Percentiles rank a stretch among this genome's conserved stretches.
phyloP scores from a whole-genome alignment of 2,113 vertebrate species.

The Apaloderma vittatum region DNA sequence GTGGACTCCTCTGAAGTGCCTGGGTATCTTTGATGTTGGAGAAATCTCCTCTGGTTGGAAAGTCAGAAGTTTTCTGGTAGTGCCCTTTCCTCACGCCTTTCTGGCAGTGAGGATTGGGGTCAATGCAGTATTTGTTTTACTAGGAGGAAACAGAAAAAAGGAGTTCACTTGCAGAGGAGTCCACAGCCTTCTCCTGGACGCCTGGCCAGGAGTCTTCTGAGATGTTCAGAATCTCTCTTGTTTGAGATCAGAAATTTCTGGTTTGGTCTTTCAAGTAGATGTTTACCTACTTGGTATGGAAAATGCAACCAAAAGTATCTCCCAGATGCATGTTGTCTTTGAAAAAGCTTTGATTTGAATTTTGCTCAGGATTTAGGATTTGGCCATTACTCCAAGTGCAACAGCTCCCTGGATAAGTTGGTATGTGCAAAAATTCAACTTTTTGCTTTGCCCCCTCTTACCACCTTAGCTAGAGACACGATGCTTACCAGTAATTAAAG shows the following conservation, averaged over 20 bases:
- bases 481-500: neutral
- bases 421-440: neutral
- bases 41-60: neutral
- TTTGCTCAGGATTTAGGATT: neutral
- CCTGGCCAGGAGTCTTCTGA: neutral
- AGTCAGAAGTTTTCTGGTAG: neutral
- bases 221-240: neutral
- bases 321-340: neutral
- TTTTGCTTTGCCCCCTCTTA: neutral
- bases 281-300: neutral
- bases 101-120: neutral
- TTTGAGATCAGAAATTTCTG: neutral
- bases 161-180: neutral
- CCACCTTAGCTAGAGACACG: neutral
- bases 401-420: neutral
- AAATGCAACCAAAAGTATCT: neutral
- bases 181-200: neutral
- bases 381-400: neutral
- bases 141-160: neutral
- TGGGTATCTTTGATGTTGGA: neutral
- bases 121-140: neutral
- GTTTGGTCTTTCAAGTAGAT: neutral
- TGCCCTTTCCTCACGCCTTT: neutral
- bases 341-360: neutral
- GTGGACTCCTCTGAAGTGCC: neutral